These are phyloP conservation scores for Cyprinus carpio DNA, from an alignment of 2,113 vertebrate genomes.

Conservation along the genomic window DNA sequence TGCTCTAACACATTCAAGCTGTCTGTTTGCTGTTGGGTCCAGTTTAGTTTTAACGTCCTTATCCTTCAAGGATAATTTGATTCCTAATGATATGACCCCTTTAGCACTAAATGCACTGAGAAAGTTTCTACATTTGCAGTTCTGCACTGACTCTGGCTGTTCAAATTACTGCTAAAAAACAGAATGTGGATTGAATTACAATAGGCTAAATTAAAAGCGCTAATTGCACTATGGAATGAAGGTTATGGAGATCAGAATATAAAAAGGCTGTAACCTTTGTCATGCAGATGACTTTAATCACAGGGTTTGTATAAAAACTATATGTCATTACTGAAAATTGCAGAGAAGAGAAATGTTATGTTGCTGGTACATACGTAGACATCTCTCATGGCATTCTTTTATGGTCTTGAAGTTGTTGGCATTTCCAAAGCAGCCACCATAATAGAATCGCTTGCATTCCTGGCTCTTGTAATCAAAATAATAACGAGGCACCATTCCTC, in stretches of 20 bases:
- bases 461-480: conserved; percentile 79
- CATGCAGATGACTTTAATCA: conserved; percentile 26
- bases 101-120: neutral
- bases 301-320: conserved; percentile 4
- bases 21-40: neutral
- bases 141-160: neutral
- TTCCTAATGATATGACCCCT: neutral
- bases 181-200: neutral
- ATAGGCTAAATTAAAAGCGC: neutral
- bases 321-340: conserved; percentile 9
- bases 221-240: neutral
- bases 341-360: neutral
- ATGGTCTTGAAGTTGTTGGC: conserved; percentile 86
- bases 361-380: conserved; percentile 74
- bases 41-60: neutral
- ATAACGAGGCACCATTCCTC: conserved; percentile 82
- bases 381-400: conserved; percentile 78
- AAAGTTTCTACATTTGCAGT: neutral
- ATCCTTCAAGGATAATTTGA: neutral
- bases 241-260: neutral
- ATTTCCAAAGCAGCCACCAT: conserved; percentile 92
- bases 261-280: neutral
- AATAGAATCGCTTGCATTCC: conserved; percentile 82
- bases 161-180: neutral
- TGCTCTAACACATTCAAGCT: neutral